phyloP scores from a whole-genome alignment of 2,888 invertebrate species.

The Chaetoderma sp. region DNA sequence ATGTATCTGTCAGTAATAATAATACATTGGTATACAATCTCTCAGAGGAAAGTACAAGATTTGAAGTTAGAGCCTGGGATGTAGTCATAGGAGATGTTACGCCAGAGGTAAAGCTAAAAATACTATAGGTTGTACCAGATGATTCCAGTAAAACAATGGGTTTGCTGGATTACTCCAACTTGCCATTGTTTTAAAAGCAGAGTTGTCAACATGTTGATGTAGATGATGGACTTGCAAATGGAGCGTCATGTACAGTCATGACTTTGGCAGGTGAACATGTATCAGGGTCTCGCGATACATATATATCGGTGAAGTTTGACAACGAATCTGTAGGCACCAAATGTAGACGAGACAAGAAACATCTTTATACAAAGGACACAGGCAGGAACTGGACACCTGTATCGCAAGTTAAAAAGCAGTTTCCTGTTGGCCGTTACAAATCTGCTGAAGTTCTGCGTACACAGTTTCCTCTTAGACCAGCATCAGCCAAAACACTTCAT shows the following conservation, averaged over 20 bases:
- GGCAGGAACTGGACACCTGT: not conserved
- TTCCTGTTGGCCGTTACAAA: no score
- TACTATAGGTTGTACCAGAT: not conserved
- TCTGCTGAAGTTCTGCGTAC: slow-evolving; percentile 17
- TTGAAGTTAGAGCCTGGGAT: no score
- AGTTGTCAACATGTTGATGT: not conserved
- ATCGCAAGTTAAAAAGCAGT: no score
- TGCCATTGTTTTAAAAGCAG: not conserved
- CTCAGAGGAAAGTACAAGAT: no score
- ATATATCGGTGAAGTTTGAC: not conserved
- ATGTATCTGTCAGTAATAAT: not conserved
- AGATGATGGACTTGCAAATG: slow-evolving; percentile 10
- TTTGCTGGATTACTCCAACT: not conserved
- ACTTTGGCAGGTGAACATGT: not conserved
- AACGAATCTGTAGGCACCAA: not conserved
- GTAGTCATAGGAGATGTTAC: no score
- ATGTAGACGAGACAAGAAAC: not conserved
- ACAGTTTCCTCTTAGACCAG: slow-evolving; percentile 27
- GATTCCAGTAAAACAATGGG: slow-evolving; percentile 12
- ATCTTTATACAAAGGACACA: not conserved
- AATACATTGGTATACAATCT: no score
- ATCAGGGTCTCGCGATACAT: no score
- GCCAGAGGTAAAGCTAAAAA: no score
- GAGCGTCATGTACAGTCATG: not conserved
- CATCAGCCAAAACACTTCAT: slow-evolving; percentile 27